Evolutionary conservation across 2,113 vertebrate genomes (phyloP).

Genomic region (Carassius auratus): DNA sequence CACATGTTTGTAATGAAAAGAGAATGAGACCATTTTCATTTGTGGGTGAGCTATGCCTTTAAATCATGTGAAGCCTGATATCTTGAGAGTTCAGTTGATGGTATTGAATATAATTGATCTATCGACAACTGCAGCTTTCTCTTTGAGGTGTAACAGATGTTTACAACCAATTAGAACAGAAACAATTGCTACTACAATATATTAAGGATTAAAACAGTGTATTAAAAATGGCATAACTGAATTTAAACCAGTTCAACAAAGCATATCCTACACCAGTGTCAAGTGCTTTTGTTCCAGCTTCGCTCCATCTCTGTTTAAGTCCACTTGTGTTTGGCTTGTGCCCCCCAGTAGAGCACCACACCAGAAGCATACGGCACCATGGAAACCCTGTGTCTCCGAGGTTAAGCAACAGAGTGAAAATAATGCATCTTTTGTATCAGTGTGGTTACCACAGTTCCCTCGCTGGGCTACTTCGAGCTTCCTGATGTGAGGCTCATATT

Average conservation of each 20-base stretch:
- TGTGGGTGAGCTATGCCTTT: background rate
- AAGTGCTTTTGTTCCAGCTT: slow-evolving; percentile 7
- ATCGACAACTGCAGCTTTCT: background rate
- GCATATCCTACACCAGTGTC: background rate
- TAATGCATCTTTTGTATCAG: slow-evolving; percentile 52
- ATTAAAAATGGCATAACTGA: background rate
- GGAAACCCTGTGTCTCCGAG: slow-evolving; percentile 47
- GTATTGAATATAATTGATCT: background rate
- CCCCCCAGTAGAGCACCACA: slow-evolving; percentile 23
- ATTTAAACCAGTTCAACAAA: background rate
- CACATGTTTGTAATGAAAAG: background rate
- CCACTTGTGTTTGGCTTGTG: slow-evolving; percentile 14
- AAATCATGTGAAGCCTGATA: background rate
- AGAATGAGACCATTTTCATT: background rate
- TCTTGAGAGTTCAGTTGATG: background rate
- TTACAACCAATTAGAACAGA: background rate
- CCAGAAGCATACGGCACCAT: slow-evolving; percentile 39
- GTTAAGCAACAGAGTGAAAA: slow-evolving; percentile 39
- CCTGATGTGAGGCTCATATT: slow-evolving; percentile 48
- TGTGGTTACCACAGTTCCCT: slow-evolving; percentile 42
- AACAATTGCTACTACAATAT: background rate
- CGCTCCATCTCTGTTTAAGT: slow-evolving; percentile 10
- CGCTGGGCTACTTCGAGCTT: slow-evolving; percentile 46
- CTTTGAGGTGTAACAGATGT: background rate
- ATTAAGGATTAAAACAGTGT: background rate